Conservation (phyloP, 2,888 invertebrate species). For the Caenorhabditis wallacei region DNA sequence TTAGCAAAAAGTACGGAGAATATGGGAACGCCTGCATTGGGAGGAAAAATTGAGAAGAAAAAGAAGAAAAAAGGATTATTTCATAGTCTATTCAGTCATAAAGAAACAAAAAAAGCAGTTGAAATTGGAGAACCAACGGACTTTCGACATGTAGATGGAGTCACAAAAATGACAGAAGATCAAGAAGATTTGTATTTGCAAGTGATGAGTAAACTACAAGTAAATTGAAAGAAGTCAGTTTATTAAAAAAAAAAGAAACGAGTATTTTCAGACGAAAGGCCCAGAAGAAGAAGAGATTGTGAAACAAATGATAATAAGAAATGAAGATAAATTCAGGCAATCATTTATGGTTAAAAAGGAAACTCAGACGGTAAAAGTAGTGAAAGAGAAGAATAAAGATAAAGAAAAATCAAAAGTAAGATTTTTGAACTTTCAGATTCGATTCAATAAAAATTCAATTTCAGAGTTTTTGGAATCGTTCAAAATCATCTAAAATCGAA, state of each 20-base stretch:
- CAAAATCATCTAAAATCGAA: constrained; percentile 42
- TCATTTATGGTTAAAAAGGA: constrained; percentile 50
- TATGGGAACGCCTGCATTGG: not conserved
- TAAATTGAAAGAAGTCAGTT: not conserved
- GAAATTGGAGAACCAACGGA: constrained; percentile 51
- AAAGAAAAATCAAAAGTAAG: constrained; percentile 19
- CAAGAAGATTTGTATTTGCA: constrained; percentile 48
- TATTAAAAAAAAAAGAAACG: too few relatives aligned
- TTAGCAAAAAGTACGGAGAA: constrained; percentile 24
- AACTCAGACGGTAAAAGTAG: constrained; percentile 35
- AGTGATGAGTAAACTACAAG: constrained; percentile 47
- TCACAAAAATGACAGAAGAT: constrained; percentile 32
- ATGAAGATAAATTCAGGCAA: constrained; percentile 37
- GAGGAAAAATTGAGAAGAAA: constrained; percentile 29
- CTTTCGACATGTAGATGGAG: constrained; percentile 42
- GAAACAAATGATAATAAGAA: constrained; percentile 19
- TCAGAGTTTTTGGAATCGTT: constrained; percentile 24
- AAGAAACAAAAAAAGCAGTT: constrained; percentile 23
- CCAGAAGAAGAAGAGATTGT: constrained; percentile 49
- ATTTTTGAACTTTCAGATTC: too few relatives aligned
- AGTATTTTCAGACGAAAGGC: constrained; percentile 24
- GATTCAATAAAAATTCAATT: too few relatives aligned
- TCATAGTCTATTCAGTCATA: constrained; percentile 20
- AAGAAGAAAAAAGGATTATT: constrained; percentile 29
- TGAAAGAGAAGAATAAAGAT: constrained; percentile 39